phyloP scores from a whole-genome alignment of 2,888 invertebrate species.

The Trachelus stipa region DNA sequence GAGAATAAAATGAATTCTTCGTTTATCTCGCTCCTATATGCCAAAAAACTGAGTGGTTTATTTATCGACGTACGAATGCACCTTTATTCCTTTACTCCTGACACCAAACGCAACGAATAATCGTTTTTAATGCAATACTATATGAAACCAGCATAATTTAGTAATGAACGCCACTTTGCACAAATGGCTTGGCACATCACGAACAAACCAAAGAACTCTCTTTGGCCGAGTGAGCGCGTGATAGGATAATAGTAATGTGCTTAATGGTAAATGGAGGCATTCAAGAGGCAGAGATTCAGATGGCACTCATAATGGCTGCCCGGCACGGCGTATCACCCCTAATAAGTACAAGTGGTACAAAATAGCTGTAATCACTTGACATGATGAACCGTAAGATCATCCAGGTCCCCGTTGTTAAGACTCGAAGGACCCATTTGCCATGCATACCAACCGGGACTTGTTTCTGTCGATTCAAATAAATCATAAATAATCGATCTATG shows the following conservation, averaged over 20 bases:
- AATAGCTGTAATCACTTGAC: conserved; percentile 65
- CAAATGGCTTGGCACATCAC: conserved; percentile 64
- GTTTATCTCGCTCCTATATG: background rate
- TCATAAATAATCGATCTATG: background rate
- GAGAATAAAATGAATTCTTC: background rate
- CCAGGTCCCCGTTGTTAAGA: conserved; percentile 37
- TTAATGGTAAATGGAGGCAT: conserved; percentile 67
- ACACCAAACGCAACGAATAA: background rate
- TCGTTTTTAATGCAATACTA: conserved; percentile 58
- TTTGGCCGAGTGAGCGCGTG: conserved; percentile 54
- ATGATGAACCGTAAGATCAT: conserved; percentile 59
- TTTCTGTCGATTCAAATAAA: background rate
- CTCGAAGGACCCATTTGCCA: conserved; percentile 14
- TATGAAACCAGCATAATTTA: conserved; percentile 63
- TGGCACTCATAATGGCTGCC: conserved; percentile 64
- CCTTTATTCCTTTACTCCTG: background rate
- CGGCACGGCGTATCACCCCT: conserved; percentile 61
- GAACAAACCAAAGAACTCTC: conserved; percentile 57
- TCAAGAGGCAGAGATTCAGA: conserved; percentile 65
- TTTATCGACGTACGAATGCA: background rate
- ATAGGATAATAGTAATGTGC: conserved; percentile 67
- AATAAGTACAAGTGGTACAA: conserved; percentile 67
- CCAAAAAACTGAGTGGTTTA: no score
- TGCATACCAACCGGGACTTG: background rate
- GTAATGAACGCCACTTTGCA: conserved; percentile 66